A percentile compares a stretch with the other conserved stretches of the same genome.
These are phyloP conservation scores for Galaxea fascicularis DNA, from an alignment of 92 coral and sea anemone genomes.

Conservation along the genomic window DNA sequence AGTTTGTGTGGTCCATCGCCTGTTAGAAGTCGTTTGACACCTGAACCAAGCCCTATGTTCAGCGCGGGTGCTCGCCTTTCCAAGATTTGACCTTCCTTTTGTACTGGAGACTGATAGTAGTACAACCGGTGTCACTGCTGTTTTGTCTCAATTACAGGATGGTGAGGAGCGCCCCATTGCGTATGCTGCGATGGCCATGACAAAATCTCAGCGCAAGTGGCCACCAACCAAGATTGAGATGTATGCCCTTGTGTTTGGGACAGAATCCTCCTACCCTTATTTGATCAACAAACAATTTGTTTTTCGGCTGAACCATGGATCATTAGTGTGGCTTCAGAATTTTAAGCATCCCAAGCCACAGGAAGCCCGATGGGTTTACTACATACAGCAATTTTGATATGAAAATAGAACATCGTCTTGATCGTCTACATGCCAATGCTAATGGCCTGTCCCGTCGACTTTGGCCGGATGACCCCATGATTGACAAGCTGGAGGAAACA, in stretches of 20 bases:
- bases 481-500: not conserved
- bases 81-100: too few species aligned
- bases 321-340: constrained; percentile 44
- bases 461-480: constrained; percentile 11
- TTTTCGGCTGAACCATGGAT: constrained; percentile 37
- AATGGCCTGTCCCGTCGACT: constrained; percentile 28
- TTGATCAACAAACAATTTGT: constrained; percentile 27
- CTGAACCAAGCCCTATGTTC: too few species aligned
- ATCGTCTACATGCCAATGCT: constrained; percentile 39
- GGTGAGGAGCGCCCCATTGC: constrained; percentile 42
- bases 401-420: constrained; percentile 42
- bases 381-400: constrained; percentile 31
- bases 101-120: constrained; percentile 11
- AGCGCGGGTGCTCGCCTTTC: too few species aligned
- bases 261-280: constrained; percentile 6
- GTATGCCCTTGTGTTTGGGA: constrained; percentile 36
- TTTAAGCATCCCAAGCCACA: constrained; percentile 45
- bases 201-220: constrained; percentile 36
- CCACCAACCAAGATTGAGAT: constrained; percentile 39
- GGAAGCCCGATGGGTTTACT: constrained; percentile 32
- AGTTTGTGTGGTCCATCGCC: too few species aligned
- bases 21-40: too few species aligned
- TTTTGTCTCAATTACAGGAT: constrained; percentile 28
- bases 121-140: constrained; percentile 38
- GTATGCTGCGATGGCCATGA: constrained; percentile 52